These are phyloP conservation scores for Agrochola litura DNA, from an alignment of 2,888 invertebrate genomes.

Conservation along the genomic window DNA sequence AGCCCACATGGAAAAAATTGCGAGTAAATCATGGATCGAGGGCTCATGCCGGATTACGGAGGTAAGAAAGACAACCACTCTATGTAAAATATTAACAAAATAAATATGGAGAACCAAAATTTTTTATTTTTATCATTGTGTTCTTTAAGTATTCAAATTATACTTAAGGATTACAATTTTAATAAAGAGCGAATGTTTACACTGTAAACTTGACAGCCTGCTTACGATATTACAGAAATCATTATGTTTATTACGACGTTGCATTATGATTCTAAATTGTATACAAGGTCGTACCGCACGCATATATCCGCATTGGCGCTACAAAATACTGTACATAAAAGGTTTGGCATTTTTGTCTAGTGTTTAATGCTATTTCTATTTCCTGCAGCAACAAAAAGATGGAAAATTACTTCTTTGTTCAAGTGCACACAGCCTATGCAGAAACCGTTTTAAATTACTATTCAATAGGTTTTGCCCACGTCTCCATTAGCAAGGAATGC, in stretches of 20 bases:
- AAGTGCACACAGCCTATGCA: conserved; percentile 9
- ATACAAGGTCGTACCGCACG: conserved; percentile 50
- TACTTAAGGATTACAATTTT: background rate
- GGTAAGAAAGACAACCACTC: background rate
- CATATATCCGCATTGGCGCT: conserved; percentile 54
- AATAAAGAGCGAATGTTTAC: conserved; percentile 3
- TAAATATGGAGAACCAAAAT: background rate
- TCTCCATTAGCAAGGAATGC: conserved; percentile 44
- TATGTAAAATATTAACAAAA: background rate
- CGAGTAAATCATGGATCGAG: background rate
- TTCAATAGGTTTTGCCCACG: conserved; percentile 33
- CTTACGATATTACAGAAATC: conserved; percentile 12
- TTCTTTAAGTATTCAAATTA: background rate
- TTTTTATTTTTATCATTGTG: background rate
- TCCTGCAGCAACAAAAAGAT: conserved; percentile 20
- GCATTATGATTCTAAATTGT: conserved; percentile 51
- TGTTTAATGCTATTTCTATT: conserved; percentile 27
- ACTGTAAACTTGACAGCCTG: background rate
- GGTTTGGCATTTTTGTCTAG: conserved; percentile 43
- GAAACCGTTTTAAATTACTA: conserved; percentile 19
- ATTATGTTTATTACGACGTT: conserved; percentile 45
- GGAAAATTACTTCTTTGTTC: conserved; percentile 30
- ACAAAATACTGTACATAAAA: conserved; percentile 47
- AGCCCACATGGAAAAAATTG: background rate
- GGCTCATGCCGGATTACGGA: background rate